phyloP scores from a whole-genome alignment of 2,113 vertebrate genomes.

The Mellivora capensis region DNA sequence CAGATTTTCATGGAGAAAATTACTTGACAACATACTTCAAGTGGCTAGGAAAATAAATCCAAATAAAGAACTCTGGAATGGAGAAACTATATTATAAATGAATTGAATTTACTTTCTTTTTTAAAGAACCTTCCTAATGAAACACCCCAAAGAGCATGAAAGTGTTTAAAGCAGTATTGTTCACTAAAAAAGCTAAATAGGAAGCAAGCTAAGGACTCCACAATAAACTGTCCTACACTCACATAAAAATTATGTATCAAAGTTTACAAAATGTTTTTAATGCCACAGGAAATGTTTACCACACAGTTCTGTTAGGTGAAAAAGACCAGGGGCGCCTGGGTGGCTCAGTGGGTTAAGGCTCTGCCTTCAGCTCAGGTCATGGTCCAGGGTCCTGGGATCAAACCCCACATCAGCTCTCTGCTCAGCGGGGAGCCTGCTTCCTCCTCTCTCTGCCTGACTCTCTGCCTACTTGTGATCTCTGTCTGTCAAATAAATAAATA shows the following conservation, averaged over 20 bases:
- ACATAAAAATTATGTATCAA: neutral
- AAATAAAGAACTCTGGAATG: neutral
- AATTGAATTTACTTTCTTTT: neutral
- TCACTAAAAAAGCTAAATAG: neutral
- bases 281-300: neutral
- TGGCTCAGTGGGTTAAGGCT: too few species aligned
- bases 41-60: slow-evolving; percentile 13
- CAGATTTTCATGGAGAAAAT: neutral
- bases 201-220: neutral
- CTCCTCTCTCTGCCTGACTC: too few species aligned
- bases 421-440: too few species aligned
- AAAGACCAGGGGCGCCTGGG: neutral
- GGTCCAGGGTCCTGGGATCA: too few species aligned
- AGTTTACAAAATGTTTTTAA: neutral
- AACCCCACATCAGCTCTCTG: too few species aligned
- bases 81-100: neutral
- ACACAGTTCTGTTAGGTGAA: neutral
- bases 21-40: neutral
- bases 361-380: too few species aligned
- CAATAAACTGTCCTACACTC: neutral
- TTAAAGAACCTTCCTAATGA: neutral
- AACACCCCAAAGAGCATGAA: neutral
- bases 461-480: too few species aligned
- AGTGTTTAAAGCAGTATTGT: neutral
- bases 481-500: too few species aligned